phyloP scores from a whole-genome alignment of 2,888 invertebrate species.

The Pycnomerus fuliginosus region DNA sequence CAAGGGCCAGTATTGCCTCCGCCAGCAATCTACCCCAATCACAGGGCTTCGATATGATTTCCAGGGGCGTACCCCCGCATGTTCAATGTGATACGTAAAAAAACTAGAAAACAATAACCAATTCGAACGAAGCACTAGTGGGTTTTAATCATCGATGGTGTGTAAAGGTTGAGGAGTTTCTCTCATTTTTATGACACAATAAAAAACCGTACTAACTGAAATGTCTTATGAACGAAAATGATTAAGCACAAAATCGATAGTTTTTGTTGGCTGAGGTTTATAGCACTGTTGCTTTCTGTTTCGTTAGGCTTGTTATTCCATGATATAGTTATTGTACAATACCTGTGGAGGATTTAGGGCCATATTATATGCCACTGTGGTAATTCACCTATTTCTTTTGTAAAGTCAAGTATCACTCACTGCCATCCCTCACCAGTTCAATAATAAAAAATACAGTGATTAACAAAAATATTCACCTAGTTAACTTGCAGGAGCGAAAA shows the following conservation, averaged over 20 bases:
- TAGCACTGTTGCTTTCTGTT: no score
- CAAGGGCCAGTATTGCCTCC: conserved; percentile 48
- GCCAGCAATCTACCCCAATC: conserved; percentile 53
- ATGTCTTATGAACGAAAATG: conserved; percentile 19
- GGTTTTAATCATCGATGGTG: conserved; percentile 28
- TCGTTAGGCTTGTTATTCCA: no score
- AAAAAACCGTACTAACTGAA: conserved; percentile 19
- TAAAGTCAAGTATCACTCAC: no score
- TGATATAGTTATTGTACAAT: no score
- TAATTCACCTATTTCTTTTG: no score
- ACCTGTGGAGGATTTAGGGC: no score
- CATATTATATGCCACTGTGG: no score
- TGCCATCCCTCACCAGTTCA: no score
- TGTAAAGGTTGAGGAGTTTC: conserved; percentile 10
- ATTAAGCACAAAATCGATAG: conserved; percentile 13
- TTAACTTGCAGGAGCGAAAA: no score
- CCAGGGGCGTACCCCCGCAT: conserved; percentile 17
- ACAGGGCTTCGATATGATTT: conserved; percentile 53
- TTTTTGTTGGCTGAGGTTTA: conserved; percentile 5
- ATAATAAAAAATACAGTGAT: no score
- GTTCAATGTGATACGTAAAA: conserved; percentile 36
- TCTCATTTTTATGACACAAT: conserved; percentile 20
- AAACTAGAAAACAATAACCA: conserved; percentile 20
- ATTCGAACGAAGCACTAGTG: conserved; percentile 26
- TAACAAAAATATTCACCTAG: no score